phyloP scores from a whole-genome alignment of 2,113 vertebrate species.

The Dasyornis broadbenti region DNA sequence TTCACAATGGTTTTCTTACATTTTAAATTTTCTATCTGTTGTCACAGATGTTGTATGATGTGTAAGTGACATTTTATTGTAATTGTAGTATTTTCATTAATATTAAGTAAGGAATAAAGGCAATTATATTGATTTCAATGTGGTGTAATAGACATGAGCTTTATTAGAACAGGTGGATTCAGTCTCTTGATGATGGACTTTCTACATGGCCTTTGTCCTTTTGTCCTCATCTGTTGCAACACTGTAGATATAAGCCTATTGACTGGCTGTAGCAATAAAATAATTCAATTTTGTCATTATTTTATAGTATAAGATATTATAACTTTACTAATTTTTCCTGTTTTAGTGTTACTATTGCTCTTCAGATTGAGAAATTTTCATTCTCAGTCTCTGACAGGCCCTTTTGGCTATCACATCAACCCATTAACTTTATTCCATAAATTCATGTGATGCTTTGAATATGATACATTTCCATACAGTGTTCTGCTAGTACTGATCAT shows the following conservation, averaged over 20 bases:
- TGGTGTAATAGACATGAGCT: background rate
- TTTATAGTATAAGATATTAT: background rate
- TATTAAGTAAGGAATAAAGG: background rate
- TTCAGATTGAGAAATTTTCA: background rate
- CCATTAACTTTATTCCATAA: background rate
- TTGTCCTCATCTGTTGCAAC: background rate
- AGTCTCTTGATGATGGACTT: fast-evolving
- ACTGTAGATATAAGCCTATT: background rate
- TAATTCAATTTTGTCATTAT: background rate
- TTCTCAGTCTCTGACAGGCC: background rate
- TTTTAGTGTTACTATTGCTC: background rate
- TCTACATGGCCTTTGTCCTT: background rate
- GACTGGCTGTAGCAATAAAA: background rate
- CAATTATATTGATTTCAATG: background rate
- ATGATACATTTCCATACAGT: background rate
- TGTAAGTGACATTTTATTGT: background rate
- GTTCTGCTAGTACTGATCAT: background rate
- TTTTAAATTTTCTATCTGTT: background rate
- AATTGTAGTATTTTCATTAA: background rate
- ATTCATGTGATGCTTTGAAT: background rate
- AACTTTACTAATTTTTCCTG: background rate
- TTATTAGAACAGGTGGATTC: background rate
- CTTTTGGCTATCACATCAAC: background rate
- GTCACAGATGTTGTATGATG: background rate
- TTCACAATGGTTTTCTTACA: background rate